These are phyloP conservation scores for Lutraria rhynchaena DNA, from an alignment of 1,140 invertebrate genomes.

Conservation along the genomic window DNA sequence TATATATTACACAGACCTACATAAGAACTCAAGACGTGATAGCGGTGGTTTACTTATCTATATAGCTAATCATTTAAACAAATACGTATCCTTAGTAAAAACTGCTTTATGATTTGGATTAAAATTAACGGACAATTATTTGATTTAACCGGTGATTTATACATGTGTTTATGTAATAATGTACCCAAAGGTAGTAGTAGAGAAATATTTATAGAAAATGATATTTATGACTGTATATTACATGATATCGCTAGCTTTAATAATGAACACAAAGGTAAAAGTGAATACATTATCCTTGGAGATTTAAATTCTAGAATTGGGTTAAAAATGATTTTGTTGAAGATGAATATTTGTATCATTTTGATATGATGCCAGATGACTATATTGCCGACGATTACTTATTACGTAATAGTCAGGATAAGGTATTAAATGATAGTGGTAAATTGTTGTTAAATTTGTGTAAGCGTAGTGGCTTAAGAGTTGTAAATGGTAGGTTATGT, in stretches of 20 bases:
- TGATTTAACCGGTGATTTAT: constrained; percentile 26
- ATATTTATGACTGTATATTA: constrained; percentile 18
- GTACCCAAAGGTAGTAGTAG: constrained; percentile 30
- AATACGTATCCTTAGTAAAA: constrained; percentile 25
- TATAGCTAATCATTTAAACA: constrained; percentile 2
- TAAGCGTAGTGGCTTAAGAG: constrained; percentile 1
- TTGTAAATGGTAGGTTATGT: constrained; percentile 12
- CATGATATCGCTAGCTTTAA: constrained; percentile 5
- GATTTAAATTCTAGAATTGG: constrained; percentile 31
- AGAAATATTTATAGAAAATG: neutral
- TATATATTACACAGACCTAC: constrained; percentile 22
- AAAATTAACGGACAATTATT: constrained; percentile 23
- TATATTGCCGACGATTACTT: constrained; percentile 16
- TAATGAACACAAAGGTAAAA: neutral
- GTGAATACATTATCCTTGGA: constrained; percentile 3
- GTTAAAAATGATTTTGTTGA: constrained; percentile 9
- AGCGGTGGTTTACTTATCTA: constrained; percentile 37
- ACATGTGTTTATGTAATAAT: constrained; percentile 31
- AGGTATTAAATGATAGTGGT: constrained; percentile 32
- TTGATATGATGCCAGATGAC: constrained; percentile 28
- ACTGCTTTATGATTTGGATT: constrained; percentile 9
- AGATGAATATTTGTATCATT: constrained; percentile 7
- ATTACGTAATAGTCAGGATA: constrained; percentile 15
- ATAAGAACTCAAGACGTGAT: constrained; percentile 9
- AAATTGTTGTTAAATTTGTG: constrained; percentile 30